These are phyloP conservation scores for Montipora capricornis DNA, from an alignment of 64 coral and sea anemone genomes.

Conservation along the genomic window DNA sequence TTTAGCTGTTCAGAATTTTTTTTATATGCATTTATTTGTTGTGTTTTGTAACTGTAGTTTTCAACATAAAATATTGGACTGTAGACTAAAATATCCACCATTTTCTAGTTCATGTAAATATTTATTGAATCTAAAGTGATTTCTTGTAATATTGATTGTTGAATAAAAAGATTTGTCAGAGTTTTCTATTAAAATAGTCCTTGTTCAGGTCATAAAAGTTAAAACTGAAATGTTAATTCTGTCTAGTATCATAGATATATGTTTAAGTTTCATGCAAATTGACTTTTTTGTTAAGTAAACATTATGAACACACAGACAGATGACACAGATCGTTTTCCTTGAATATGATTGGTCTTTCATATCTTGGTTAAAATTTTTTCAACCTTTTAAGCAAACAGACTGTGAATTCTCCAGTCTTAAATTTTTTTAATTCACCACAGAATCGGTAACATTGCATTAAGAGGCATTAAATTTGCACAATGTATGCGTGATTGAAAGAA, in stretches of 20 bases:
- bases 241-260: not conserved
- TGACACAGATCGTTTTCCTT: not conserved
- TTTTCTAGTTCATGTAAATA: too few species aligned
- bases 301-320: not conserved
- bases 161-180: not conserved
- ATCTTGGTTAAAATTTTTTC: not conserved
- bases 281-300: not conserved
- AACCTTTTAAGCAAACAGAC: constrained; percentile 13
- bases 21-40: too few species aligned
- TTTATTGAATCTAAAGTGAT: not conserved
- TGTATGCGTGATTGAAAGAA: not conserved
- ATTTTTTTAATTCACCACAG: not conserved
- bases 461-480: not conserved
- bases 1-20: too few species aligned
- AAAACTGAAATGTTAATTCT: too few species aligned
- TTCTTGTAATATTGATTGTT: not conserved
- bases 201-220: not conserved
- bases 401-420: not conserved
- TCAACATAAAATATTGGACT: too few species aligned
- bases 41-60: too few species aligned
- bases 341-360: not conserved
- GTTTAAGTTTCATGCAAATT: constrained; percentile 13
- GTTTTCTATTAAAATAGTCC: not conserved
- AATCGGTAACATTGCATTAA: not conserved
- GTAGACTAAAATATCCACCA: too few species aligned